phyloP scores from a whole-genome alignment of 2,797 vertebrate genomes.

The Chrysocyon brachyurus region DNA sequence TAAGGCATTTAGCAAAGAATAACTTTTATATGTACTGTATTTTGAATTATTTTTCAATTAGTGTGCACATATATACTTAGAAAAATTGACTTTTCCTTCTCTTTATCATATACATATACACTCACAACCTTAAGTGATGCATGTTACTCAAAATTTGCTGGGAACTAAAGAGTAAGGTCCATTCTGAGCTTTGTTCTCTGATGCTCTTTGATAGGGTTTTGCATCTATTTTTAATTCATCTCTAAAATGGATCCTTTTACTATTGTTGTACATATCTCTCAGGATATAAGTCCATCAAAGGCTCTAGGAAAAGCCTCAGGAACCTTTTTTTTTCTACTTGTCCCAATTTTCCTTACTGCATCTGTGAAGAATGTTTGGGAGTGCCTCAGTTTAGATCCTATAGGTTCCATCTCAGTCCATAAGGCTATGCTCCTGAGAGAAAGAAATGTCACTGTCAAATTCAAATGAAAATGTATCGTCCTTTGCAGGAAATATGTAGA shows the following conservation, averaged over 20 bases:
- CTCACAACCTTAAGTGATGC: neutral
- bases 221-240: constrained; percentile 13
- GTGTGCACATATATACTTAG: neutral
- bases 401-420: neutral
- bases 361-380: neutral
- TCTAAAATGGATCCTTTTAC: neutral
- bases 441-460: neutral
- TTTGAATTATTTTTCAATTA: constrained; percentile 48
- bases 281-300: neutral
- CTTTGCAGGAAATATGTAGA: constrained; percentile 24
- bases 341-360: neutral
- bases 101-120: neutral
- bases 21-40: neutral
- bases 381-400: neutral
- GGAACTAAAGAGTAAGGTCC: neutral
- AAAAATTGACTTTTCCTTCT: neutral
- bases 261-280: neutral
- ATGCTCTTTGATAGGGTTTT: neutral
- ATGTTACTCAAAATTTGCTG: neutral
- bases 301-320: neutral
- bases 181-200: neutral
- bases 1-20: neutral
- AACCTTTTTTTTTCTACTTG: neutral
- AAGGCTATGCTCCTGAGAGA: constrained; percentile 3
- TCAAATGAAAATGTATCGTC: constrained; percentile 59